Conservation (phyloP, 2,113 vertebrate genomes). For the Mobula birostris region DNA sequence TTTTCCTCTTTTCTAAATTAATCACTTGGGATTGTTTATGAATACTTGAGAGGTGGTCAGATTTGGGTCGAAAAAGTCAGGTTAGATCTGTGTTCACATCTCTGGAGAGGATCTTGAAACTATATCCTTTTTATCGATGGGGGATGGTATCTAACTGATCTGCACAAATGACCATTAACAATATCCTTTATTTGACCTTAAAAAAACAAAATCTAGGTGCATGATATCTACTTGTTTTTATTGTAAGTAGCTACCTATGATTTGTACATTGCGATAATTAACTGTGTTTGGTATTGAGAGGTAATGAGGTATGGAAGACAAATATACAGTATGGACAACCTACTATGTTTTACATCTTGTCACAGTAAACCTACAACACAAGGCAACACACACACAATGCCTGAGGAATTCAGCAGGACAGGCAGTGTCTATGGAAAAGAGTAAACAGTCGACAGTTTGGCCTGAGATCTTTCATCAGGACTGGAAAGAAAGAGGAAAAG, state of each 20-base stretch:
- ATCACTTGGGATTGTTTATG: not conserved
- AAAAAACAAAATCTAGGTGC: no score
- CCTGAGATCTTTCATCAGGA: no score
- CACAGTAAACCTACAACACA: no score
- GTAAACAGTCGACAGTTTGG: no score
- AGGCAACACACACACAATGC: no score
- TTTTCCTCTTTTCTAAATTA: not conserved
- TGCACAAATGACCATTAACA: no score
- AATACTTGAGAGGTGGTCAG: not conserved
- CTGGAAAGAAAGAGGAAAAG: no score
- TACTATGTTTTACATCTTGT: no score
- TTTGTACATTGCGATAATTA: not conserved
- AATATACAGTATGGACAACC: no score
- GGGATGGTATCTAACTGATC: no score
- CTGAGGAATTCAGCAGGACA: no score
- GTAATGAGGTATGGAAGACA: not conserved
- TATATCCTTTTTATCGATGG: not conserved
- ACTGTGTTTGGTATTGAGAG: not conserved
- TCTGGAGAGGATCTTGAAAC: not conserved
- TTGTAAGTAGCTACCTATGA: not conserved
- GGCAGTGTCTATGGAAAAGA: no score
- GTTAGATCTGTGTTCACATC: not conserved
- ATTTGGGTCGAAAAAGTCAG: not conserved
- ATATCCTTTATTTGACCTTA: not conserved
- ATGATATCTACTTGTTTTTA: not conserved